These are phyloP conservation scores for Netelia virgata DNA, from an alignment of 2,888 invertebrate species.

Conservation along the genomic window DNA sequence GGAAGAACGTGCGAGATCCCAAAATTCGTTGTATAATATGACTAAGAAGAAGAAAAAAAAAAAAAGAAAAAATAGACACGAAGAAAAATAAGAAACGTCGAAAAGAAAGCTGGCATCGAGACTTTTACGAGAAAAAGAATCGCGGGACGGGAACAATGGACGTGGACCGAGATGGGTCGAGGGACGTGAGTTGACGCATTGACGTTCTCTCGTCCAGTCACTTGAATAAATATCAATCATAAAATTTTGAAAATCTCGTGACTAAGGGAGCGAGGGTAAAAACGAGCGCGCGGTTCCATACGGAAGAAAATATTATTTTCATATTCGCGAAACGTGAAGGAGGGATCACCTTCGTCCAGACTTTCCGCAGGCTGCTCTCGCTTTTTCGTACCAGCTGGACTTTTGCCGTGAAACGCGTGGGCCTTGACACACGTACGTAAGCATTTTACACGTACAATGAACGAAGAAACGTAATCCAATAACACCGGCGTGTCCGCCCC, in stretches of 20 bases:
- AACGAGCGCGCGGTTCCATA: background rate
- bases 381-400: slow-evolving; percentile 66
- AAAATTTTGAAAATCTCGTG: slow-evolving; percentile 65
- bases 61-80: slow-evolving; percentile 34
- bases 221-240: slow-evolving; percentile 84
- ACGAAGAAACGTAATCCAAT: slow-evolving; percentile 79
- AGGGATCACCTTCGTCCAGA: slow-evolving; percentile 5
- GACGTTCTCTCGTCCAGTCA: slow-evolving; percentile 73
- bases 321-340: slow-evolving; percentile 75
- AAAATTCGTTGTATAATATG: slow-evolving; percentile 50
- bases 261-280: slow-evolving; percentile 70
- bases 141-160: slow-evolving; percentile 61
- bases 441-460: slow-evolving; percentile 66
- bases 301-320: slow-evolving; percentile 83
- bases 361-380: slow-evolving; percentile 26
- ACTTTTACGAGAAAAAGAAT: slow-evolving; percentile 54
- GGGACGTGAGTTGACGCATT: slow-evolving; percentile 68
- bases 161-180: slow-evolving; percentile 9
- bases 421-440: slow-evolving; percentile 26
- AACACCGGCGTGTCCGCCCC: slow-evolving; percentile 77
- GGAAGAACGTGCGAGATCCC: background rate
- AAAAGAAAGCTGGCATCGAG: slow-evolving; percentile 36
- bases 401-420: slow-evolving; percentile 49
- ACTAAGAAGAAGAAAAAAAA: slow-evolving; percentile 35
- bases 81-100: slow-evolving; percentile 41